A percentile compares a stretch with the other conserved stretches of the same genome.
Evolutionary conservation across 2,797 vertebrate genomes (phyloP).

Genomic region (Alcedo quadribrachys): DNA sequence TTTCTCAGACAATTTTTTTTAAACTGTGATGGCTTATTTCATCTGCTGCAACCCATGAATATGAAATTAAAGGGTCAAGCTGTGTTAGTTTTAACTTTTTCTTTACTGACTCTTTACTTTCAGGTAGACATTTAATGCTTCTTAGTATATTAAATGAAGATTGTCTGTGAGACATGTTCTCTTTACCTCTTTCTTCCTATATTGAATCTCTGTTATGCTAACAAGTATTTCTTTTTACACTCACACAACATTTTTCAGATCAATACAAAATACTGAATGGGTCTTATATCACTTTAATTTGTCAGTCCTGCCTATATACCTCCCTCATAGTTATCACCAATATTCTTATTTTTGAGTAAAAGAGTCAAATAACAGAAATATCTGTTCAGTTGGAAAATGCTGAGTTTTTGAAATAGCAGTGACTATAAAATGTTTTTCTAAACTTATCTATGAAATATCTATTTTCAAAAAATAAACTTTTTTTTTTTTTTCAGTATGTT

Average conservation of each 20-base stretch:
- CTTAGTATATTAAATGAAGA: background rate
- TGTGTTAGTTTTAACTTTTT: background rate
- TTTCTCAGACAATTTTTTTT: background rate
- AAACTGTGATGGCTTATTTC: background rate
- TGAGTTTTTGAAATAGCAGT: background rate
- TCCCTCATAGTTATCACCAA: background rate
- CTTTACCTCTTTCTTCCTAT: background rate
- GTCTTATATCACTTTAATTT: background rate
- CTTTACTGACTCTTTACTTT: background rate
- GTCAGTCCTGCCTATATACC: background rate
- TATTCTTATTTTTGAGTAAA: background rate
- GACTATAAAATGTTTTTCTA: background rate
- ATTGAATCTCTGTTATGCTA: background rate
- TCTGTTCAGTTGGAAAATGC: background rate
- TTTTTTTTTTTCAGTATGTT: background rate
- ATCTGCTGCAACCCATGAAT: background rate
- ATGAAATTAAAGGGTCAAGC: constrained; percentile 16
- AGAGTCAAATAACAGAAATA: background rate
- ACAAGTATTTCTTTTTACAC: background rate
- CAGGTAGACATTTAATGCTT: background rate
- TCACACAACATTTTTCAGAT: background rate
- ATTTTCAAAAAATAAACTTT: background rate
- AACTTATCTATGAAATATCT: background rate
- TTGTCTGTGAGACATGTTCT: background rate
- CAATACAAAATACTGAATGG: background rate